These are phyloP conservation scores for Thera britannica DNA, from an alignment of 2,888 invertebrate species.

Conservation along the genomic window DNA sequence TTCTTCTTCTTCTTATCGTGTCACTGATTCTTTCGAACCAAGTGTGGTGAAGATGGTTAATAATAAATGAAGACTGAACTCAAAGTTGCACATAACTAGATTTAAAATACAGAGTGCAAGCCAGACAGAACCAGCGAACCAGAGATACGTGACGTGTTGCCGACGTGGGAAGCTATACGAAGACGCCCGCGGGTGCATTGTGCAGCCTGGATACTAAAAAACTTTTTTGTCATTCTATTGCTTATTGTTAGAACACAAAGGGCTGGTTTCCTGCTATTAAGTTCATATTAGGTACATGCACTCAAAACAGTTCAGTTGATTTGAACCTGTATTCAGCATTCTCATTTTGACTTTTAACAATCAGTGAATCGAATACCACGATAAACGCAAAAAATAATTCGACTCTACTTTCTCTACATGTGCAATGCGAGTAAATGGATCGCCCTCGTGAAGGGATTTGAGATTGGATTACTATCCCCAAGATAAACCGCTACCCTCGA, in stretches of 20 bases:
- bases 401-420: slow-evolving; percentile 16
- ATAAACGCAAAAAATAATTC: slow-evolving; percentile 13
- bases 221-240: slow-evolving; percentile 74
- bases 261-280: slow-evolving; percentile 74
- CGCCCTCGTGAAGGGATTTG: slow-evolving; percentile 55
- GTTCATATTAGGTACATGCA: slow-evolving; percentile 59
- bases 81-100: slow-evolving; percentile 1
- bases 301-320: slow-evolving; percentile 44
- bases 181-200: slow-evolving; percentile 73
- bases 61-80: not conserved
- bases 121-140: slow-evolving; percentile 13
- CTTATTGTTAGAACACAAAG: slow-evolving; percentile 76
- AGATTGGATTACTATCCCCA: slow-evolving; percentile 72
- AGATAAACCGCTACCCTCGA: slow-evolving; percentile 48
- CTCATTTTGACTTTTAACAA: slow-evolving; percentile 11
- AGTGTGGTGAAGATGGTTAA: too few species aligned
- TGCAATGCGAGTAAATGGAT: slow-evolving; percentile 26
- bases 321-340: slow-evolving; percentile 13
- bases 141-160: slow-evolving; percentile 23
- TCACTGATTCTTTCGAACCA: too few species aligned
- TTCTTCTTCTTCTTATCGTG: too few species aligned
- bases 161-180: slow-evolving; percentile 70
- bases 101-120: slow-evolving; percentile 16
- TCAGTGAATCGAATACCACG: slow-evolving; percentile 17
- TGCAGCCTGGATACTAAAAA: slow-evolving; percentile 70